These are phyloP conservation scores for Xanthia icteritia DNA, from an alignment of 2,888 invertebrate genomes.

Conservation along the genomic window DNA sequence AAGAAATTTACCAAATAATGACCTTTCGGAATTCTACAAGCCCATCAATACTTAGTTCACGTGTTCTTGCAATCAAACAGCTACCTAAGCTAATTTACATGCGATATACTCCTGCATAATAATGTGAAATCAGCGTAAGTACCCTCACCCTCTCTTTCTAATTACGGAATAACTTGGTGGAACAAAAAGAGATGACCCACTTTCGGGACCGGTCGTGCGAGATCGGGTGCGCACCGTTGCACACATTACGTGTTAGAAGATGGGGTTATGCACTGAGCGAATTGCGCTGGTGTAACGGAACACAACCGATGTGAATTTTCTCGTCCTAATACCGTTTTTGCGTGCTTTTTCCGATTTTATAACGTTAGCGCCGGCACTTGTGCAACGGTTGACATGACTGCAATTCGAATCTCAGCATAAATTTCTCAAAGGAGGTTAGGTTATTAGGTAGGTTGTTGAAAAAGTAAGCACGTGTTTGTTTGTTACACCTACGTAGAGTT, in stretches of 20 bases:
- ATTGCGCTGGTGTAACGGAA: constrained; percentile 85
- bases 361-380: constrained; percentile 78
- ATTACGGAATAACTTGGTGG: constrained; percentile 89
- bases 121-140: constrained; percentile 69
- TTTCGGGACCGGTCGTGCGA: constrained; percentile 89
- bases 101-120: constrained; percentile 71
- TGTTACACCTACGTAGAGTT: constrained; percentile 44
- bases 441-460: constrained; percentile 54
- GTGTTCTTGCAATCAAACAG: constrained; percentile 66
- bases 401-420: constrained; percentile 69
- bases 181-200: constrained; percentile 91
- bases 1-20: constrained; percentile 6
- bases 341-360: constrained; percentile 84
- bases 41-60: constrained; percentile 56
- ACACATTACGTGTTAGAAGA: constrained; percentile 89
- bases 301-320: constrained; percentile 88
- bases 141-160: constrained; percentile 82
- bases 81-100: constrained; percentile 69
- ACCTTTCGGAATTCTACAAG: constrained; percentile 26
- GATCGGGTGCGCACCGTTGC: constrained; percentile 89
- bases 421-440: constrained; percentile 61
- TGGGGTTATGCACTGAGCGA: constrained; percentile 86
- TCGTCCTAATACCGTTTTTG: constrained; percentile 89
- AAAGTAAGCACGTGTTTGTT: constrained; percentile 58
- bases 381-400: constrained; percentile 79